Evolutionary conservation across 2,888 invertebrate genomes (phyloP).

Genomic region (Cepaea hortensis): DNA sequence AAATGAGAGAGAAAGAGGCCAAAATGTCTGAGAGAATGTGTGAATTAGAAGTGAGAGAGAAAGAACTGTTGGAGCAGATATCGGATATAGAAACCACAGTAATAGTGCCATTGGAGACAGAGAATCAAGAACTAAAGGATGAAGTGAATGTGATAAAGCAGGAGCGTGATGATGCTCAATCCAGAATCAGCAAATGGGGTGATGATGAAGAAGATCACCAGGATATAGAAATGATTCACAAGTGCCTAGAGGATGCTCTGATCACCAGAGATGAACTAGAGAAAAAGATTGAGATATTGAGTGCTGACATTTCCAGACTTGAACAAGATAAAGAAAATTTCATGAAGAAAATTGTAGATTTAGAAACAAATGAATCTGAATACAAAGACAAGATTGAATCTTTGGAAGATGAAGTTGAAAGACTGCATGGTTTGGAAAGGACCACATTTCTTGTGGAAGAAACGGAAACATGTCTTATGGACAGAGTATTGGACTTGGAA

Average conservation of each 20-base stretch:
- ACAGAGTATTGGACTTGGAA: slow-evolving; percentile 61
- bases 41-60: slow-evolving; percentile 45
- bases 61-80: slow-evolving; percentile 51
- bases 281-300: slow-evolving; percentile 43
- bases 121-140: slow-evolving; percentile 54
- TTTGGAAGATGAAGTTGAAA: slow-evolving; percentile 49
- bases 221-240: slow-evolving; percentile 42
- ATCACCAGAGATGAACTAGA: slow-evolving; percentile 46
- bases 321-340: slow-evolving; percentile 51
- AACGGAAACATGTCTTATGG: slow-evolving; percentile 60
- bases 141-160: slow-evolving; percentile 43
- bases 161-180: slow-evolving; percentile 46
- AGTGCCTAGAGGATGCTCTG: slow-evolving; percentile 45
- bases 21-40: slow-evolving; percentile 35
- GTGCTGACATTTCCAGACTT: slow-evolving; percentile 34
- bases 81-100: slow-evolving; percentile 51
- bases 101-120: slow-evolving; percentile 51
- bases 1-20: slow-evolving; percentile 31
- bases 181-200: slow-evolving; percentile 35
- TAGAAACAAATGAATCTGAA: slow-evolving; percentile 58
- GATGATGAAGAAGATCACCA: slow-evolving; percentile 49
- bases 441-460: slow-evolving; percentile 52
- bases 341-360: slow-evolving; percentile 59
- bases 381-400: slow-evolving; percentile 59
- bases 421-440: slow-evolving; percentile 43